These are phyloP conservation scores for Hiodon alosoides DNA, from an alignment of 2,113 vertebrate species.

Conservation along the genomic window DNA sequence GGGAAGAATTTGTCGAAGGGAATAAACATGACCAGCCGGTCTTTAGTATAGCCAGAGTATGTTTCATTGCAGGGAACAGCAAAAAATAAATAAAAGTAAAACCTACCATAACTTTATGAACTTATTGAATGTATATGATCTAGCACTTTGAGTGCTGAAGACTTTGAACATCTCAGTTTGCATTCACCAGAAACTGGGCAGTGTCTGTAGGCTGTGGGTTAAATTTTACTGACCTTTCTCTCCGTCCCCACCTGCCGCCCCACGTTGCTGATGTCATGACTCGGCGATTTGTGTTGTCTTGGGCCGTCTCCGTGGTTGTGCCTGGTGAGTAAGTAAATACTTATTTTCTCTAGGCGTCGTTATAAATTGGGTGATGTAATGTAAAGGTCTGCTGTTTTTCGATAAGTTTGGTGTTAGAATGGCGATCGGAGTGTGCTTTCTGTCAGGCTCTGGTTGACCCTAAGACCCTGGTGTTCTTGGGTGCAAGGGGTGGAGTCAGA, in stretches of 20 bases:
- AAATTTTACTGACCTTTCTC: background rate
- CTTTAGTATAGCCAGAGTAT: slow-evolving; percentile 2
- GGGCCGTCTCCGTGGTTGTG: background rate
- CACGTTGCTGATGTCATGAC: background rate
- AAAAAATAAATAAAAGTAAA: background rate
- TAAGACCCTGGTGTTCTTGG: too few species aligned
- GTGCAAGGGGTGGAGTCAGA: too few species aligned
- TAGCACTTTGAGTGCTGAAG: too few species aligned
- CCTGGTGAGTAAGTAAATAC: slow-evolving; percentile 14
- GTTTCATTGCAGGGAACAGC: background rate
- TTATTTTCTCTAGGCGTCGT: background rate
- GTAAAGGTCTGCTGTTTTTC: too few species aligned
- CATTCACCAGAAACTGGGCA: background rate
- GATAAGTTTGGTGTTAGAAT: too few species aligned
- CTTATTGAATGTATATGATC: too few species aligned
- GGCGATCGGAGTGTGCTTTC: too few species aligned
- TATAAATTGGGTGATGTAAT: too few species aligned
- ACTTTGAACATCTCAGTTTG: background rate
- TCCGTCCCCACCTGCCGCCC: background rate
- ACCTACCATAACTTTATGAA: too few species aligned
- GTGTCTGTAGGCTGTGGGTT: background rate
- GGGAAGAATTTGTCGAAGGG: background rate
- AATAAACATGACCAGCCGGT: background rate
- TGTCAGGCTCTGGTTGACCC: too few species aligned
- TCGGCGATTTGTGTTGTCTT: too few species aligned